Base-by-base conservation (phyloP, 2,113 vertebrate genomes). In the Larimichthys polyactis region DNA sequence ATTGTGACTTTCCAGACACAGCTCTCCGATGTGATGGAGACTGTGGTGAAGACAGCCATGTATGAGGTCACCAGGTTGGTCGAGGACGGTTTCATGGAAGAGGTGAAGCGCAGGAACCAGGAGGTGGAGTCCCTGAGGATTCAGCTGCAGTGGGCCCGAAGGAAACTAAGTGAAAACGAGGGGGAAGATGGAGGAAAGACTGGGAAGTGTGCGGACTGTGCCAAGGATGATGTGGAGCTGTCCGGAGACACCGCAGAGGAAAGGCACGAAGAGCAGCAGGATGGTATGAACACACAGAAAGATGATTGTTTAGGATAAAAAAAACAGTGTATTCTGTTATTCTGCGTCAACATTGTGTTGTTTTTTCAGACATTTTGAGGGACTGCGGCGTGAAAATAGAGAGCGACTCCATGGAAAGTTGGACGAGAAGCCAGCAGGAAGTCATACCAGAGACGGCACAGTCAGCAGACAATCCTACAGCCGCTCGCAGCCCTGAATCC, bases 21-120 rank as follows among this genome's bases (percentile, higher is more conserved):
- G 87, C 93, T 96, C 0, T 94, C 94, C 5, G 93, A 93, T 29
- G 92, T 96, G 65, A 94, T 96, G 95, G 95, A 95, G 87, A 87
- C 92, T 1, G 85, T 96, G 62, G 73, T 95, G 16, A 95, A 95
- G 83, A 92, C 94, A 0, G 93, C 95, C 12, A 90, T 96, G 90
- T 94, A 86, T 36, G 94, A 96, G 84, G 90, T 96, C 65, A 94
- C 92, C 52, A 87, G 90, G 68, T 20, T 96, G 71, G 95, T 96
- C 51, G 94, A 96, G 85, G 90, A 94, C n/a, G 89, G 94, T 16
- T 89, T 95, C 29, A 15, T 96, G 83, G 91, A 92, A 76, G 92
- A 95, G 79, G 79, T 95, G 66, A 94, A 88, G 80, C 93, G 92
- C 27, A 90, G 90, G 54, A 90, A 70, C 54, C 91, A 83, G 72